phyloP scores from a whole-genome alignment of 1,140 invertebrate genomes.

The Babylonia areolata region DNA sequence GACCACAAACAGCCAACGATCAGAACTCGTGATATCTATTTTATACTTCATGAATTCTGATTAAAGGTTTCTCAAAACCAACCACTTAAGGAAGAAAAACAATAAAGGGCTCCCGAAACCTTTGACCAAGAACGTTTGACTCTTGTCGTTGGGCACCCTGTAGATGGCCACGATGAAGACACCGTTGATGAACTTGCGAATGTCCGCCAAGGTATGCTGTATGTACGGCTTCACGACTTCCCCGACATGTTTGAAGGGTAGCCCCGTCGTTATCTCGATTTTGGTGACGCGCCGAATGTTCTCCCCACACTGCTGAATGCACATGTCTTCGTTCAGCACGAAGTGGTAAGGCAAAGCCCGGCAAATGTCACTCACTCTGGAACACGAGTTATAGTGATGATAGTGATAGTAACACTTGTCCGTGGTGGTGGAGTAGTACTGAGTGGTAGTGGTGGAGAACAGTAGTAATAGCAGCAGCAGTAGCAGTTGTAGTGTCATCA shows the following conservation, averaged over 20 bases:
- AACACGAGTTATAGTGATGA: not conserved
- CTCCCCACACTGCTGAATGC: constrained; percentile 37
- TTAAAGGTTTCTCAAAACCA: no score
- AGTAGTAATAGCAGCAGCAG: no score
- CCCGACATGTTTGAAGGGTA: constrained; percentile 5
- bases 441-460: no score
- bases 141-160: not conserved
- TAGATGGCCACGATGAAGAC: constrained; percentile 39
- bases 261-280: not conserved
- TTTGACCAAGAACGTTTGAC: constrained; percentile 32
- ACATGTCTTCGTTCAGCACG: constrained; percentile 40
- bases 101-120: no score
- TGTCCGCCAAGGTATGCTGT: constrained; percentile 38
- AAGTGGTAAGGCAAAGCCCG: constrained; percentile 46
- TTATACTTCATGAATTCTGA: no score
- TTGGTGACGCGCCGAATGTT: constrained; percentile 29
- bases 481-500: no score
- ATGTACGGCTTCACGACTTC: constrained; percentile 41
- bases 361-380: constrained; percentile 33
- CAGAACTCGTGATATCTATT: no score
- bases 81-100: no score
- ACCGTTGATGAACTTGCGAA: constrained; percentile 42
- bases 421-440: no score
- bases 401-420: no score
- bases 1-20: no score